Evolutionary conservation across 2,888 invertebrate genomes (phyloP), one percentile per base, ranked within the genome.

Genomic region (Spodoptera picta): DNA sequence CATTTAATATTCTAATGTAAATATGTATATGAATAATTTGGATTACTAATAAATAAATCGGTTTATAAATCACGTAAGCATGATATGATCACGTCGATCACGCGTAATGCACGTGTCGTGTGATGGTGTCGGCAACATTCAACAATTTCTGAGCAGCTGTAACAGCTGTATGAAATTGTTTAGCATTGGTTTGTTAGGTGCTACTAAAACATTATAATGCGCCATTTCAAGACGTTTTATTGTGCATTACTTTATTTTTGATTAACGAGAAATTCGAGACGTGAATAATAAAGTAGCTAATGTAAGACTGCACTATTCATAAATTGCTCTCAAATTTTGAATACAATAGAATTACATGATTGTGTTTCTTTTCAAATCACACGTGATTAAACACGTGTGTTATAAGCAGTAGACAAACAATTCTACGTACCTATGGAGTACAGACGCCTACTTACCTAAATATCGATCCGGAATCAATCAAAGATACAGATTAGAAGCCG

Each of bases 51-150:
- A 36, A 36, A 36, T 36, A 36, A 36, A 36, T 36, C 31, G 7
- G 31, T 36, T 36, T 36, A 36, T 36, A 1, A 31, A 36, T 5
- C 36, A 36, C 36, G 36, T 36, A 36, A 9, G 7, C 7, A 36
- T 9, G 36, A 7, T 36, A 60, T 66, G 53, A 72, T 50, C 56
- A 56, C 24, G 51, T 50, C 14, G 66, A 60, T 70, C 73, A 70
- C 69, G 73, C 23, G 46, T 24, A n/a, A 12, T 4, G 46, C 60
- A 60, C 73, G 73, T 70, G 67, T 54, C 1, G 1, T 19, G 19
- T 19, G 41, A 9, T 54, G 1, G 1, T 19, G 19, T 19, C 43
- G 10, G 5, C 0, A 10, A 14, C 41, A 53, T 56, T 53, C 31
- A 47, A 41, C 53, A 23, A 36, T 27, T 45, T 10, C 52, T 45